Evolutionary conservation across 2,113 vertebrate species (phyloP), one percentile per base, ranked within the genome.

Genomic region (Stigmatopora argus): DNA sequence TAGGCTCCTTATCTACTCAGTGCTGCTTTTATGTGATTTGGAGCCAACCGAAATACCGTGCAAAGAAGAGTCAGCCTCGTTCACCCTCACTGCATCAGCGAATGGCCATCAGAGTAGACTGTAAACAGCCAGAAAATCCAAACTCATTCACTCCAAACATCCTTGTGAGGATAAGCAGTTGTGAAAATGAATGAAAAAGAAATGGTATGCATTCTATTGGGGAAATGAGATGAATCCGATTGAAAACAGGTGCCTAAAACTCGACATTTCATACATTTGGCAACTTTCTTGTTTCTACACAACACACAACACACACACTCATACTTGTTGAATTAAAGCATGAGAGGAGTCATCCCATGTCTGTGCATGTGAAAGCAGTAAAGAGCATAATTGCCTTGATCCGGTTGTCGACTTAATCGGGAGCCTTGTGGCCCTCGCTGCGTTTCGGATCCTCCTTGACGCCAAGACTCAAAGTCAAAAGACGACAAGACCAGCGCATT

Each of bases 1-100:
- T 89, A 89, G 61, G 71, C 73, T 51, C 82, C 87, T 91, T 88
- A 90, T 89, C 88, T 84, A 69, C 87, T 91, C 86, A 91, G 78
- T 46, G 35, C 81, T 74, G 77, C 85, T 89, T 84, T 89, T 84
- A 89, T 81, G 85, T 86, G 82, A 84, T 84, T 88, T 87, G 74
- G 78, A 57, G n/a, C 69, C 78, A 84, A 85, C 82, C 70, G 76
- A 89, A 89, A 89, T 88, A 88, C 75, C 49, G 61, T 48, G 9
- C 62, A 31, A 53, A 53, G 19, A 53, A 63, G 75, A 75, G 81
- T 76, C 76, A 71, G 80, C 81, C 83, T 86, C 78, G 78, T 78
- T 78, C 70, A 47, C 21, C 23, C 45, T 63, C 44, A 55, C 55
- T 19, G 67, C 64, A n/a, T 13, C 57, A 41, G 17, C 15, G 34